phyloP scores from a whole-genome alignment of 2,888 invertebrate species.

The Aspidiotus rigidus region DNA sequence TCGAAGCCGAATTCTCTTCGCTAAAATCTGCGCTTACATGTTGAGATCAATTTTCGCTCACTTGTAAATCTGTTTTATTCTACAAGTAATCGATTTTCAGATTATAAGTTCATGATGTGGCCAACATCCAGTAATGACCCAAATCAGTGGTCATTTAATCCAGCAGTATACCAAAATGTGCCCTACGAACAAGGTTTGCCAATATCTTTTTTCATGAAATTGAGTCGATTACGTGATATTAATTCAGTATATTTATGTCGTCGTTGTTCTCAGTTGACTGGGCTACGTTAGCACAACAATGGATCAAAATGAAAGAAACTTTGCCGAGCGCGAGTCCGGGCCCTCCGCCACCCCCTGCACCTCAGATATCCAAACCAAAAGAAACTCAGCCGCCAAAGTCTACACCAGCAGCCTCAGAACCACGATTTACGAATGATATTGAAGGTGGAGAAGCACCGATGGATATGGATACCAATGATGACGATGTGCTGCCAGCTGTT shows the following conservation, averaged over 20 bases:
- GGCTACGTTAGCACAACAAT: conserved; percentile 93
- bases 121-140: conserved; percentile 20
- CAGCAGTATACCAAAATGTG: conserved; percentile 70
- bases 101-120: conserved; percentile 8
- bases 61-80: too few species aligned
- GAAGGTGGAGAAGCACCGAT: conserved; percentile 79
- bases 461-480: conserved; percentile 60
- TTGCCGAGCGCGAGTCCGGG: conserved; percentile 48
- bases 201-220: conserved; percentile 8
- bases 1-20: too few species aligned
- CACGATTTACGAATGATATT: conserved; percentile 44
- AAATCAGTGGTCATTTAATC: conserved; percentile 66
- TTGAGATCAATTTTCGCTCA: too few species aligned
- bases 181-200: conserved; percentile 60
- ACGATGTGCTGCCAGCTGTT: conserved; percentile 3
- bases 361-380: conserved; percentile 21
- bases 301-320: conserved; percentile 91
- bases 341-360: conserved; percentile 43
- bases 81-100: too few species aligned
- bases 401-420: conserved; percentile 1
- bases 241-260: background rate
- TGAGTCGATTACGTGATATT: background rate
- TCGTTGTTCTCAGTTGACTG: conserved; percentile 65
- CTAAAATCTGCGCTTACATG: too few species aligned
- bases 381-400: conserved; percentile 14